These are phyloP conservation scores for Austrofundulus limnaeus DNA, from an alignment of 2,113 vertebrate species.

Conservation along the genomic window DNA sequence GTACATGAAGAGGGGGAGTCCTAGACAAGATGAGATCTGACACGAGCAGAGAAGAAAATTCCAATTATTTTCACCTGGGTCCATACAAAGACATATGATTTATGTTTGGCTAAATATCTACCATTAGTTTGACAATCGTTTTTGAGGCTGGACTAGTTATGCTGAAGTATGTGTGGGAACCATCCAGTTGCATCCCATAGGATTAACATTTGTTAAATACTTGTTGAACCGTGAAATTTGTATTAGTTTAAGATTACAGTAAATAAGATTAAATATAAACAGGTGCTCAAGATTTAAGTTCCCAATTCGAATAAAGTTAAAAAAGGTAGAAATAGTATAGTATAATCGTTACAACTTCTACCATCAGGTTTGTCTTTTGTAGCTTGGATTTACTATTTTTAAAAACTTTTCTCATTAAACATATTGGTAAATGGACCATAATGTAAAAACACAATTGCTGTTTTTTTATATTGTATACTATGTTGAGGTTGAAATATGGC, in stretches of 20 bases:
- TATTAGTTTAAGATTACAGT: too few species aligned
- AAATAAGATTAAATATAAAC: too few species aligned
- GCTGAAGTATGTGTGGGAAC: not conserved
- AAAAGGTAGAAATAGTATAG: too few species aligned
- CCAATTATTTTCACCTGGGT: constrained; percentile 55
- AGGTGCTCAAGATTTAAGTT: too few species aligned
- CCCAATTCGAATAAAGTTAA: too few species aligned
- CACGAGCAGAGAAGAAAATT: constrained; percentile 29
- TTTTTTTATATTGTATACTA: not conserved
- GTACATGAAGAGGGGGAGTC: constrained; percentile 68
- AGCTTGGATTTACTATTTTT: not conserved
- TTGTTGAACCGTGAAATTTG: too few species aligned
- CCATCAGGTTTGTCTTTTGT: too few species aligned
- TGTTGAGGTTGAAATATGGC: not conserved
- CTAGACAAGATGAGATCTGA: constrained; percentile 45
- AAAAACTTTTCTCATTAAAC: not conserved
- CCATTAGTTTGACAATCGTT: too few species aligned
- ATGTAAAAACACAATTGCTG: not conserved
- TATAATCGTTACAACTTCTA: too few species aligned
- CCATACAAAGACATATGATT: constrained; percentile 37
- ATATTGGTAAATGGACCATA: not conserved
- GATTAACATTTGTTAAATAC: too few species aligned
- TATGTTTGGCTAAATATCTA: not conserved
- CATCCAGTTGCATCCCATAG: too few species aligned
- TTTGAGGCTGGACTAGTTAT: too few species aligned